Evolutionary conservation across 2,888 invertebrate genomes (phyloP).

Genomic region (Mystacides longicornis): DNA sequence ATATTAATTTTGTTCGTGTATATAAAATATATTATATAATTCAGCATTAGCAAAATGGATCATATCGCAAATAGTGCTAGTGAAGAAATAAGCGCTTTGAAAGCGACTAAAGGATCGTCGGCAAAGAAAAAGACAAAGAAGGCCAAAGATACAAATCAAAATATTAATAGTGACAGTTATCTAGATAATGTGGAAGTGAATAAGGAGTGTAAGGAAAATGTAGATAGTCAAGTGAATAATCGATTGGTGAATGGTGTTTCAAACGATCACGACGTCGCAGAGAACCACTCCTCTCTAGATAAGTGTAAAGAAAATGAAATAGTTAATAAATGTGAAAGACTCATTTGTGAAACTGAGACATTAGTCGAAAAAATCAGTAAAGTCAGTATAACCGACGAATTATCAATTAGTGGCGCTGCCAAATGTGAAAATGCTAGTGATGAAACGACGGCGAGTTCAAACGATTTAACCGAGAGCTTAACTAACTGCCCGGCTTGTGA

Average conservation of each 20-base stretch:
- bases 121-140: slow-evolving; percentile 22
- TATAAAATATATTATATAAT: background rate
- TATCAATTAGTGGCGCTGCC: background rate
- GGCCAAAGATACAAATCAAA: slow-evolving; percentile 20
- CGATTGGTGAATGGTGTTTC: slow-evolving; percentile 17
- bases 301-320: background rate
- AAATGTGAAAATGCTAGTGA: slow-evolving; percentile 6
- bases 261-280: slow-evolving; percentile 6
- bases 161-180: slow-evolving; percentile 9
- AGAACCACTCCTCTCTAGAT: background rate
- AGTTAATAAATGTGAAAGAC: slow-evolving; percentile 14
- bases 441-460: background rate
- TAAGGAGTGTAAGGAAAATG: slow-evolving; percentile 17
- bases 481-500: slow-evolving; percentile 15
- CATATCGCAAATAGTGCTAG: slow-evolving; percentile 19
- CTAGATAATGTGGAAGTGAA: slow-evolving; percentile 4
- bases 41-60: slow-evolving; percentile 10
- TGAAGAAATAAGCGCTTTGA: slow-evolving; percentile 11
- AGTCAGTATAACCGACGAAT: background rate
- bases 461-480: background rate
- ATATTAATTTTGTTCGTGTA: no score
- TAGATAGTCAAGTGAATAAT: slow-evolving; percentile 18
- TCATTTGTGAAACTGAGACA: background rate
- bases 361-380: slow-evolving; percentile 2
- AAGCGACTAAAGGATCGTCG: slow-evolving; percentile 15